Conservation (phyloP, 2,113 vertebrate genomes). For the Triplophysa tibetana region DNA sequence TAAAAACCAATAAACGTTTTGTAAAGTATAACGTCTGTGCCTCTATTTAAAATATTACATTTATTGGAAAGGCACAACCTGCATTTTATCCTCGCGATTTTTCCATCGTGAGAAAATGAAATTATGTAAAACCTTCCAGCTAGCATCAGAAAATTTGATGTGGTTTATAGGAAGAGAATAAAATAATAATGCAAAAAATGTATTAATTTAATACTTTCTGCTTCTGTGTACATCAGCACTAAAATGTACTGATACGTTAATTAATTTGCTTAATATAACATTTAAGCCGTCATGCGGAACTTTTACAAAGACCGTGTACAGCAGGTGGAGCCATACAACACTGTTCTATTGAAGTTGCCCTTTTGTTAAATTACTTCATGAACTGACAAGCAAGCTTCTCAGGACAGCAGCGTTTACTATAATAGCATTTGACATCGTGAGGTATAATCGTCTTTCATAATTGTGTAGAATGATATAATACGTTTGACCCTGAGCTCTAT, state of each 20-base stretch:
- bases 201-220: too few species aligned
- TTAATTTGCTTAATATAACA: not conserved
- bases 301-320: not conserved
- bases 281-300: not conserved
- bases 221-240: too few species aligned
- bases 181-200: too few species aligned
- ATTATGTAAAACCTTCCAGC: too few species aligned
- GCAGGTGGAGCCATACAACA: constrained; percentile 10
- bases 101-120: too few species aligned
- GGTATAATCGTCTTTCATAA: not conserved
- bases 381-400: not conserved
- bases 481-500: not conserved
- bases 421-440: not conserved
- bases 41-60: not conserved
- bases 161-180: too few species aligned
- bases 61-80: too few species aligned
- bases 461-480: not conserved
- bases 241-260: too few species aligned
- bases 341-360: too few species aligned
- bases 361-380: too few species aligned
- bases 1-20: constrained; percentile 96
- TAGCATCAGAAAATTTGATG: too few species aligned
- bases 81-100: too few species aligned
- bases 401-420: not conserved
- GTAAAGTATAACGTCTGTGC: constrained; percentile 64